phyloP scores from a whole-genome alignment of 2,797 vertebrate genomes.

The Premnoplex brunnescens region DNA sequence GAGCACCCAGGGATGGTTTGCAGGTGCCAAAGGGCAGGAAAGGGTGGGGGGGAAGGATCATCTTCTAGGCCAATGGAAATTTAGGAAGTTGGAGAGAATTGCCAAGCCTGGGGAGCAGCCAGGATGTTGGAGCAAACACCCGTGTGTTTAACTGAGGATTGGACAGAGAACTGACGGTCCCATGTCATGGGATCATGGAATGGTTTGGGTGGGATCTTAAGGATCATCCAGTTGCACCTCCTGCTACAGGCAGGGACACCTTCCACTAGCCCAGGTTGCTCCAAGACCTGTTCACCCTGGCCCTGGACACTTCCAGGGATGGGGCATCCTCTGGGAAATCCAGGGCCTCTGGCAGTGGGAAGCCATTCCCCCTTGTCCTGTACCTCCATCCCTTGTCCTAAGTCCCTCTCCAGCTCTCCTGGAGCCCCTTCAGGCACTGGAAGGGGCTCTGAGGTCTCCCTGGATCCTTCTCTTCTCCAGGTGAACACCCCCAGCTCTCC shows the following conservation, averaged over 20 bases:
- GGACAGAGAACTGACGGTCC: neutral
- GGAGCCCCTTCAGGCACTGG: neutral
- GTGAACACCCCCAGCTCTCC: neutral
- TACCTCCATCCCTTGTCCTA: neutral
- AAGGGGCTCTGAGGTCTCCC: neutral
- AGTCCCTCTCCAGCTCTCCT: neutral
- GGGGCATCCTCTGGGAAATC: neutral
- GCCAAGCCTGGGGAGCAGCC: neutral
- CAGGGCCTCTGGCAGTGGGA: neutral
- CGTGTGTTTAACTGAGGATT: accelerated
- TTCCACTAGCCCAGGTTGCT: accelerated
- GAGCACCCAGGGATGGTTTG: neutral
- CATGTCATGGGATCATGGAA: accelerated
- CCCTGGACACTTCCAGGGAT: neutral
- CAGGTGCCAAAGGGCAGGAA: conserved; percentile 25
- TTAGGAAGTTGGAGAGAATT: neutral
- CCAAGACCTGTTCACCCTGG: neutral
- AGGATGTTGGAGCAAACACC: neutral
- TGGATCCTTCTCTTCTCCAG: neutral
- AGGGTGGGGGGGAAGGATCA: neutral
- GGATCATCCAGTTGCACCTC: neutral
- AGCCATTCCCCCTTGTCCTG: neutral
- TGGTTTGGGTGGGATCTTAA: neutral
- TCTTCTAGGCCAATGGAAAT: neutral
- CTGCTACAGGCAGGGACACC: neutral